phyloP scores from a whole-genome alignment of 2,113 vertebrate species.

The Paratilapia polleni region DNA sequence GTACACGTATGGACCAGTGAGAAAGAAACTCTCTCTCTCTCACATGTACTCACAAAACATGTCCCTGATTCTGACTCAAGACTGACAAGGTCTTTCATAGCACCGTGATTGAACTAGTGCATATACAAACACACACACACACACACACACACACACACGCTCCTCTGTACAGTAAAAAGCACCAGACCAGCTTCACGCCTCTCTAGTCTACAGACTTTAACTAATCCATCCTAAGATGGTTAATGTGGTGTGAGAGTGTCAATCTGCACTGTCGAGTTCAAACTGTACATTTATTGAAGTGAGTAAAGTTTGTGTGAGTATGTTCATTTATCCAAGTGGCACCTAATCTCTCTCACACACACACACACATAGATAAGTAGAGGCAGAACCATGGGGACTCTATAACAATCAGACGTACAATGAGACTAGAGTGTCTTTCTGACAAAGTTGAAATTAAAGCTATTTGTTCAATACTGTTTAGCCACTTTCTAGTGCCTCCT shows the following conservation, averaged over 20 bases:
- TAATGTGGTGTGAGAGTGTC: background rate
- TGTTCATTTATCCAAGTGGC: constrained; percentile 26
- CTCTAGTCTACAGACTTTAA: background rate
- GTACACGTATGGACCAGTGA: constrained; percentile 25
- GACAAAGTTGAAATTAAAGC: constrained; percentile 66
- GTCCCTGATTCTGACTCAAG: constrained; percentile 80
- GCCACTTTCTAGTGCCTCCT: constrained; percentile 22
- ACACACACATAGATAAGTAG: constrained; percentile 8
- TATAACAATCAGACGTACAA: constrained; percentile 25
- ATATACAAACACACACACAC: constrained; percentile 38
- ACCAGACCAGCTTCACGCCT: constrained; percentile 5
- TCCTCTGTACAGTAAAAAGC: constrained; percentile 67
- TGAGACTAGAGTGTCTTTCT: constrained; percentile 34
- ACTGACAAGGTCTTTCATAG: constrained; percentile 74
- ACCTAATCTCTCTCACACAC: constrained; percentile 10
- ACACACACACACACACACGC: constrained; percentile 18
- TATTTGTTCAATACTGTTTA: constrained; percentile 59
- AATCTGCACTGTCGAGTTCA: background rate
- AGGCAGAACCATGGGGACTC: constrained; percentile 44
- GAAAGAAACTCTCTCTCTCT: constrained; percentile 28
- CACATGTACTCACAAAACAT: constrained; percentile 29
- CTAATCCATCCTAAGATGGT: constrained; percentile 3
- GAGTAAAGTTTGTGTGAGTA: constrained; percentile 11
- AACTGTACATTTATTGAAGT: constrained; percentile 36
- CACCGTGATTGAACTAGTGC: constrained; percentile 78